Evolutionary conservation across 2,888 invertebrate species (phyloP), one percentile per base, ranked within the genome.

Genomic region (Cephus pygmeus): DNA sequence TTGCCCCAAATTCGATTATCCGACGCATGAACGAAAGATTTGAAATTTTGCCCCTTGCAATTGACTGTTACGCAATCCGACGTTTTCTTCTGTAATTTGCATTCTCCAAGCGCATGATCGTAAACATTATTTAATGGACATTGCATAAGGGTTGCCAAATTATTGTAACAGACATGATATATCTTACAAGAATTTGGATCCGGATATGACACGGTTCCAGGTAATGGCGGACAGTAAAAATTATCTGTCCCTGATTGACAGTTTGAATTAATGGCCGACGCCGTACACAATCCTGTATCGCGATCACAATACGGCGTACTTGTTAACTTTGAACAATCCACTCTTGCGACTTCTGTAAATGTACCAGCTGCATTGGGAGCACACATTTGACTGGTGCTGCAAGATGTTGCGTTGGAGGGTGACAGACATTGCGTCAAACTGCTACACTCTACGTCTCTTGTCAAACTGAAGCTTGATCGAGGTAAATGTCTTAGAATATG

Each of bases 121-220:
- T 83, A 83, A n/a, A 82, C 77, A 34, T 82, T 82, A 15, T 81
- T 81, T 12, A 3, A 0, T 0, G 82, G 80, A 69, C 83, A 83
- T 11, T n/a, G 11, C 35, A 81, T 81, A 12, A 77, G 77, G 1
- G 71, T 73, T 3, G n/a, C 30, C 11, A 34, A 9, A 3, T 79
- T 76, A 0, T 77, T 35, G 1, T 34, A 73, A 68, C 83, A 83
- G 34, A 76, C 56, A 73, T 82, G 76, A 35, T 79, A 83, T 33
- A 69, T 68, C 11, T 76, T 68, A 68, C 83, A 82, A 56, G 73
- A 40, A 4, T 12, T 6, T 3, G 82, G 81, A 68, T 83, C 80
- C 4, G 83, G 83, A 74, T 79, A 81, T 23, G 56, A 23, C 56
- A 23, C 56, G 0, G 34, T 35, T 11, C 83, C 83, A 35, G 80